A percentile compares a stretch with the other conserved stretches of the same genome.
Evolutionary conservation across 2,797 vertebrate genomes (phyloP).

Genomic region (Microctenopoma lineatum): DNA sequence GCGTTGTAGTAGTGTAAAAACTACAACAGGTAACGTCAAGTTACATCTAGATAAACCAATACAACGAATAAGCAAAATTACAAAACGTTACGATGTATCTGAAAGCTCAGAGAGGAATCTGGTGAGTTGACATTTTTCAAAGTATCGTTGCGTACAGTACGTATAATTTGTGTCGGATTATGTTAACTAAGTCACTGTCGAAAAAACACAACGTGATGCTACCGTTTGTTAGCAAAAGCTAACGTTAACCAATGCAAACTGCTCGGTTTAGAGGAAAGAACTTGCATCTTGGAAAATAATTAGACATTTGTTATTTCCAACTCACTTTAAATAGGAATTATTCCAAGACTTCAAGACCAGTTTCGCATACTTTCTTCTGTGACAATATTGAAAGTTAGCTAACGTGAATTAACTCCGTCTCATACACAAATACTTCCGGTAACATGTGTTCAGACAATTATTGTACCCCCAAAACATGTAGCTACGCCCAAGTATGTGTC

Average conservation of each 20-base stretch:
- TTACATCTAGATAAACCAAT: not conserved
- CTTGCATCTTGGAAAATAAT: fast-evolving
- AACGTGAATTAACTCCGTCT: not conserved
- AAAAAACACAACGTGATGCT: slow-evolving; percentile 16
- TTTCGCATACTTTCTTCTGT: not conserved
- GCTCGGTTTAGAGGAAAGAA: not conserved
- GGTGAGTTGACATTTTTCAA: too few relatives aligned
- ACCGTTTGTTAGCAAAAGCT: slow-evolving; percentile 20
- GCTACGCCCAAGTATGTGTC: not conserved
- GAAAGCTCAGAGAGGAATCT: not conserved
- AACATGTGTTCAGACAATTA: slow-evolving; percentile 20
- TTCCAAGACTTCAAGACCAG: not conserved
- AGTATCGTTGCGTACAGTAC: not conserved
- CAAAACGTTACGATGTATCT: too few relatives aligned
- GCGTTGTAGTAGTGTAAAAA: not conserved
- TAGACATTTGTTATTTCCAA: fast-evolving
- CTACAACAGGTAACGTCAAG: not conserved
- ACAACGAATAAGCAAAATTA: too few relatives aligned
- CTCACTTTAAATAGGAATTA: slow-evolving; percentile 24
- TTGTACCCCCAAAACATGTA: not conserved
- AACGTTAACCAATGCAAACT: slow-evolving; percentile 5
- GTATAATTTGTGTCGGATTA: too few relatives aligned
- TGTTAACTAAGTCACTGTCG: not conserved
- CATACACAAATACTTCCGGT: slow-evolving; percentile 54
- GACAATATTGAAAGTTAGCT: not conserved